Percentiles rank a stretch among this genome's conserved stretches.
phyloP scores from a whole-genome alignment of 2,797 vertebrate species.

The Tarsius wallacei region DNA sequence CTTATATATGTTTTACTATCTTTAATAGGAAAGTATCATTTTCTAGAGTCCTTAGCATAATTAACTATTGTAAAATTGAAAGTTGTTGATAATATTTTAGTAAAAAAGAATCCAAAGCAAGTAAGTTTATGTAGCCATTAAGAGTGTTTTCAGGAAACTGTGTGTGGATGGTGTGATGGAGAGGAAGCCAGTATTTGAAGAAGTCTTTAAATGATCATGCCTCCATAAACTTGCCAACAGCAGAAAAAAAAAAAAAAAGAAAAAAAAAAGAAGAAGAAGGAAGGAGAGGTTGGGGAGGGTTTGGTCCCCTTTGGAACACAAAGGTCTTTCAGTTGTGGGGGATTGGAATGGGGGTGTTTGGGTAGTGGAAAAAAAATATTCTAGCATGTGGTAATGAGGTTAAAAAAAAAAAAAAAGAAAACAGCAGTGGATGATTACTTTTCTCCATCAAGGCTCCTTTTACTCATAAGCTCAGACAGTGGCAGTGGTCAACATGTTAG shows the following conservation, averaged over 20 bases:
- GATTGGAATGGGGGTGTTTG: conserved; percentile 81
- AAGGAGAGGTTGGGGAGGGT: conserved; percentile 38
- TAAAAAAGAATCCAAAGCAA: conserved; percentile 69
- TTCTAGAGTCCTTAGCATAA: conserved; percentile 48
- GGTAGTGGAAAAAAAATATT: conserved; percentile 92
- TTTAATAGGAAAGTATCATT: conserved; percentile 1
- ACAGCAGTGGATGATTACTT: conserved; percentile 93
- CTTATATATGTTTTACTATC: no score
- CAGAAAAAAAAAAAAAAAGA: not conserved
- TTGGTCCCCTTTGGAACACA: conserved; percentile 86
- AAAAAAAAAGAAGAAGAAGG: conserved; percentile 27
- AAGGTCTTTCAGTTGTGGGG: conserved; percentile 88
- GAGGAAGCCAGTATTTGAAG: conserved; percentile 84
- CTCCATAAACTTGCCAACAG: conserved; percentile 82
- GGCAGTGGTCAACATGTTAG: conserved; percentile 90
- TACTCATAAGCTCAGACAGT: conserved; percentile 89
- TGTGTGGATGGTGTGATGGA: conserved; percentile 62
- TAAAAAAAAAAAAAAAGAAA: conserved; percentile 97
- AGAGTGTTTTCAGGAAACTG: conserved; percentile 75
- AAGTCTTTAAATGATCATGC: conserved; percentile 85
- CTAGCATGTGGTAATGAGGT: conserved; percentile 95
- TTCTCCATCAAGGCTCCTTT: conserved; percentile 93
- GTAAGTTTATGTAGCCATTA: conserved; percentile 69
- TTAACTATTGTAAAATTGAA: conserved; percentile 54
- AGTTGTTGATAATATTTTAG: conserved; percentile 75